These are phyloP conservation scores for Enoplosus armatus DNA, from an alignment of 2,797 vertebrate species.

Conservation along the genomic window DNA sequence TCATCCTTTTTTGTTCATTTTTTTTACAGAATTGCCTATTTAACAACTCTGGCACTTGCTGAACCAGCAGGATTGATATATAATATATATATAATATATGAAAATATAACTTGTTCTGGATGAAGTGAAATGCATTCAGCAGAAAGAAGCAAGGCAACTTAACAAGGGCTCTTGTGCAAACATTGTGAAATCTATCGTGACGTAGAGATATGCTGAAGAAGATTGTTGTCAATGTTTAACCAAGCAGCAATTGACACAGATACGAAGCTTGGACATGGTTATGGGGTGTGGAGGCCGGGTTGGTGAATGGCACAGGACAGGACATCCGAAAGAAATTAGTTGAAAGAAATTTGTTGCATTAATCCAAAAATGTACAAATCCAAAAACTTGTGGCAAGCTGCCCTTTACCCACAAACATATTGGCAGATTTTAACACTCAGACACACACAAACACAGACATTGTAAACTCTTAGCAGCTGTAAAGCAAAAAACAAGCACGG, in stretches of 20 bases:
- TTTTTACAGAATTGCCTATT: neutral
- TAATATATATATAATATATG: no score
- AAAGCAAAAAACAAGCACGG: no score
- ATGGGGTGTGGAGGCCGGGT: neutral
- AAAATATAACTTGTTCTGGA: neutral
- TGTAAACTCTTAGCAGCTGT: conserved; percentile 15
- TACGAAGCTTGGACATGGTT: neutral
- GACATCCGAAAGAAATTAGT: conserved; percentile 5
- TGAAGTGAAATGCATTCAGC: neutral
- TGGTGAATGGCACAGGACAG: neutral
- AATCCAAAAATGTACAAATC: neutral
- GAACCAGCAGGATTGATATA: conserved; percentile 15
- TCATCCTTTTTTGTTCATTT: neutral
- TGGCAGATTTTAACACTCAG: conserved; percentile 16
- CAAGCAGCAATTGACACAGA: conserved; percentile 33
- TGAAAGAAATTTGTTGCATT: conserved; percentile 5
- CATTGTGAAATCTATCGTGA: conserved; percentile 41
- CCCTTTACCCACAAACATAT: neutral
- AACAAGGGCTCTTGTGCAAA: conserved; percentile 33
- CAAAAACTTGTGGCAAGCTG: neutral
- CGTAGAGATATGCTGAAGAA: conserved; percentile 4
- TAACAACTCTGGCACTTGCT: neutral
- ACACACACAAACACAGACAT: conserved; percentile 6
- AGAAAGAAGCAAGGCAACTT: neutral
- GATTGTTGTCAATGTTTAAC: conserved; percentile 69